Evolutionary conservation across 2,797 vertebrate genomes (phyloP).

Genomic region (Rallus crepitans): DNA sequence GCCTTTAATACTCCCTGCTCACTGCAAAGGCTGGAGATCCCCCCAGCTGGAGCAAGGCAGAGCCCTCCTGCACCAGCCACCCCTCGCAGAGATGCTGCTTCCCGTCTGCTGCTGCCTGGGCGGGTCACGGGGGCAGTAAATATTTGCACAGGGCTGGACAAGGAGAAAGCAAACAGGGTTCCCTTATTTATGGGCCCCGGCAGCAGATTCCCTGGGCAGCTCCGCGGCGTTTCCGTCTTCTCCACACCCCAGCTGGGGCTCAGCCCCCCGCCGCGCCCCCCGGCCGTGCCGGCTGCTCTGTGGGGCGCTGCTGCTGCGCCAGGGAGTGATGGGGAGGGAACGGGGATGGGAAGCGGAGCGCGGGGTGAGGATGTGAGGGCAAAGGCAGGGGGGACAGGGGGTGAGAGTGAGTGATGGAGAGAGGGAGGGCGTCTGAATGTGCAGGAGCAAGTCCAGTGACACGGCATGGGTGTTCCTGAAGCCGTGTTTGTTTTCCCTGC

Average conservation of each 20-base stretch:
- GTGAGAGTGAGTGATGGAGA: not conserved
- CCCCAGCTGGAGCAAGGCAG: not conserved
- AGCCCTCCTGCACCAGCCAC: not conserved
- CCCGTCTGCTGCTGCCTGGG: not conserved
- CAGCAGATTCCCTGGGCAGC: not conserved
- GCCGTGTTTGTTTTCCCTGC: slow-evolving; percentile 41
- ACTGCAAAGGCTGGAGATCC: not conserved
- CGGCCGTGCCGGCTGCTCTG: accelerated
- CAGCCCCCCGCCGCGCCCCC: accelerated
- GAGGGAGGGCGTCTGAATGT: not conserved
- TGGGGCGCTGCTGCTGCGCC: accelerated
- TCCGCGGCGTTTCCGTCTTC: accelerated
- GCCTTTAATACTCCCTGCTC: not conserved
- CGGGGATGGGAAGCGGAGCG: not conserved
- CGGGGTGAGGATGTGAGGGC: not conserved
- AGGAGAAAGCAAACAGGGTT: slow-evolving; percentile 70
- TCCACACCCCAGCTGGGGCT: not conserved
- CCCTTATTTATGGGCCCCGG: slow-evolving; percentile 66
- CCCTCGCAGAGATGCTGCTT: not conserved
- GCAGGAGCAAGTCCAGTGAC: not conserved
- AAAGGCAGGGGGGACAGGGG: not conserved
- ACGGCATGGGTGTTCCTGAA: not conserved
- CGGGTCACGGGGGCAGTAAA: slow-evolving; percentile 59
- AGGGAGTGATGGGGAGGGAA: not conserved
- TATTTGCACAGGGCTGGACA: slow-evolving; percentile 56